Conservation (phyloP, 2,888 invertebrate species). For the Ellobium chinense region DNA sequence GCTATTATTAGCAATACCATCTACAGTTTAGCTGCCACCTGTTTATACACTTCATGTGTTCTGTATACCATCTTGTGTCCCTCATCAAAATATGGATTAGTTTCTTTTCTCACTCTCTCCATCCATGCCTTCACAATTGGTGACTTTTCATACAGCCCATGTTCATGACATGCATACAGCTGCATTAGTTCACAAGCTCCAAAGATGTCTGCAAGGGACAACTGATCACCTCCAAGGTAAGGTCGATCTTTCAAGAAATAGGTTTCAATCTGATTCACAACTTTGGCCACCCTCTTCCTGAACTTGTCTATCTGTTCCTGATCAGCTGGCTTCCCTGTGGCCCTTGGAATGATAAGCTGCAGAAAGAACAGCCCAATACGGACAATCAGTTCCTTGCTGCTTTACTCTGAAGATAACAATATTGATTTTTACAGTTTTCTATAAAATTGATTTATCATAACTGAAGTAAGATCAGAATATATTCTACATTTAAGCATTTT, state of each 20-base stretch:
- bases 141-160: slow-evolving; percentile 62
- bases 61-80: slow-evolving; percentile 61
- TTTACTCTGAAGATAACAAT: too few relatives aligned
- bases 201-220: slow-evolving; percentile 74
- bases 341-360: slow-evolving; percentile 70
- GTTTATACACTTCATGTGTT: slow-evolving; percentile 54
- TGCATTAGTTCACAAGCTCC: slow-evolving; percentile 74
- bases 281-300: slow-evolving; percentile 52
- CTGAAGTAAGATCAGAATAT: background rate
- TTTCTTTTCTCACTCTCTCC: slow-evolving; percentile 62
- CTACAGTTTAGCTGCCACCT: slow-evolving; percentile 30
- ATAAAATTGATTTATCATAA: background rate
- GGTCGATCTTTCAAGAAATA: slow-evolving; percentile 68
- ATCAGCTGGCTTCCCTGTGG: slow-evolving; percentile 63
- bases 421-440: background rate
- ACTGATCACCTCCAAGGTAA: slow-evolving; percentile 66
- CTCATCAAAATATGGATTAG: slow-evolving; percentile 68
- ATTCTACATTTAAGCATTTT: too few relatives aligned
- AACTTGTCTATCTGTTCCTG: slow-evolving; percentile 60
- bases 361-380: background rate
- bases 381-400: too few relatives aligned
- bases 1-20: too few relatives aligned
- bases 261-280: slow-evolving; percentile 61
- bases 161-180: slow-evolving; percentile 66
- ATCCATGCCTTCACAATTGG: slow-evolving; percentile 69